phyloP scores from a whole-genome alignment of 2,888 invertebrate genomes.

The Protodeltote pygarga region DNA sequence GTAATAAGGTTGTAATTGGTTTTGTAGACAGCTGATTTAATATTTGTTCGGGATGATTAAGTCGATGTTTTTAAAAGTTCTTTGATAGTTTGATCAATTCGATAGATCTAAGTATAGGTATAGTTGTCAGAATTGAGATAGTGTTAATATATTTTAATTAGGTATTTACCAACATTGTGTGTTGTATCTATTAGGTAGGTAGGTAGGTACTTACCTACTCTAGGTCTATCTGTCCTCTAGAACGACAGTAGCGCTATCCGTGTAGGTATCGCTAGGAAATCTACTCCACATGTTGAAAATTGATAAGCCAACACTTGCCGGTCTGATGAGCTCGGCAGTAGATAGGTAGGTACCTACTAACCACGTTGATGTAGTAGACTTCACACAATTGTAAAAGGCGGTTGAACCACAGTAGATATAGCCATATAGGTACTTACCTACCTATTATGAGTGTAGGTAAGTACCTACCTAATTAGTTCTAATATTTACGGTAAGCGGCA shows the following conservation, averaged over 20 bases:
- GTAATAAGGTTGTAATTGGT: slow-evolving; percentile 41
- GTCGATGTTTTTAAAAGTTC: slow-evolving; percentile 4
- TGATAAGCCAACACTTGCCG: slow-evolving; percentile 35
- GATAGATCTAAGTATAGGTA: no score
- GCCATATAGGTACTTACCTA: slow-evolving; percentile 16
- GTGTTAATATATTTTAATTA: no score
- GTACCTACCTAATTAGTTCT: background rate
- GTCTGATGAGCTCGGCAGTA: slow-evolving; percentile 26
- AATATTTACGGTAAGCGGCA: no score
- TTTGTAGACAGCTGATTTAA: slow-evolving; percentile 30
- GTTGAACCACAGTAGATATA: slow-evolving; percentile 23
- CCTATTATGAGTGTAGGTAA: slow-evolving; percentile 8
- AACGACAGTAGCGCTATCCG: background rate
- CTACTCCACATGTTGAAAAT: slow-evolving; percentile 38
- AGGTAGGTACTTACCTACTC: no score
- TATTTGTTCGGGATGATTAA: slow-evolving; percentile 15
- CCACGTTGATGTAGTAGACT: slow-evolving; percentile 1
- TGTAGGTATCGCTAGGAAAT: slow-evolving; percentile 2
- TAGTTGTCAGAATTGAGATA: no score
- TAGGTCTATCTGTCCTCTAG: slow-evolving; percentile 15
- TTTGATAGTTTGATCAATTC: background rate
- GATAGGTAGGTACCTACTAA: slow-evolving; percentile 29
- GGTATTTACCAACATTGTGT: background rate
- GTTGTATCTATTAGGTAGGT: background rate
- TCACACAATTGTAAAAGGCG: slow-evolving; percentile 25